Conservation (phyloP, 2,888 invertebrate genomes). For the Callyntrura sp. region DNA sequence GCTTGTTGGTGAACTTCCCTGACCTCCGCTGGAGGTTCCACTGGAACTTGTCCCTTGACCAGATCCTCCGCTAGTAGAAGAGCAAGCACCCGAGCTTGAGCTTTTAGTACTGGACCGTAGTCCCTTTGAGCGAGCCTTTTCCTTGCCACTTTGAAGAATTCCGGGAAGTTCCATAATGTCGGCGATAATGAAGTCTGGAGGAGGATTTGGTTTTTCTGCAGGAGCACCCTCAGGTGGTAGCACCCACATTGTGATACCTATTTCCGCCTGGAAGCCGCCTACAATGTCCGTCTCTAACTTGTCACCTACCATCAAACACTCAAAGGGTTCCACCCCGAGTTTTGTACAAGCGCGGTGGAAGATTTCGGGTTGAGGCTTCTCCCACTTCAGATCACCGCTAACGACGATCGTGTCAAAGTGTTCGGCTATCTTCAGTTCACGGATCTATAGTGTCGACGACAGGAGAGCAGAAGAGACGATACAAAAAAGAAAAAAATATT, state of each 20-base stretch:
- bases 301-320: slow-evolving; percentile 95
- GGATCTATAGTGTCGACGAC: slow-evolving; percentile 78
- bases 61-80: slow-evolving; percentile 17
- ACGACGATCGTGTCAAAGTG: slow-evolving; percentile 83
- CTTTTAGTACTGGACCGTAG: slow-evolving; percentile 76
- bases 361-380: slow-evolving; percentile 93
- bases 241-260: slow-evolving; percentile 93
- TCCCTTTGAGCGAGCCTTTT: slow-evolving; percentile 81
- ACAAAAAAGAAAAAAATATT: slow-evolving; percentile 48
- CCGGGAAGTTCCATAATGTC: slow-evolving; percentile 82
- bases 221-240: slow-evolving; percentile 86
- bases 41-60: slow-evolving; percentile 35
- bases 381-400: slow-evolving; percentile 87
- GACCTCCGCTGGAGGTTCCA: slow-evolving; percentile 7
- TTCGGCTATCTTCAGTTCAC: slow-evolving; percentile 82
- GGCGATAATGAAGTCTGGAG: slow-evolving; percentile 81
- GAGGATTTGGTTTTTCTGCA: slow-evolving; percentile 85
- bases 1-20: background rate
- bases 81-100: slow-evolving; percentile 63
- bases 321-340: slow-evolving; percentile 90
- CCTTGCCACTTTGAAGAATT: slow-evolving; percentile 83
- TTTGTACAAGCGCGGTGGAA: slow-evolving; percentile 91
- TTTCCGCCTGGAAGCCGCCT: slow-evolving; percentile 91
- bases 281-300: slow-evolving; percentile 95
- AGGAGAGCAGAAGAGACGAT: slow-evolving; percentile 29